Conservation (phyloP, 1,140 invertebrate species). For the Octopus sinensis region DNA sequence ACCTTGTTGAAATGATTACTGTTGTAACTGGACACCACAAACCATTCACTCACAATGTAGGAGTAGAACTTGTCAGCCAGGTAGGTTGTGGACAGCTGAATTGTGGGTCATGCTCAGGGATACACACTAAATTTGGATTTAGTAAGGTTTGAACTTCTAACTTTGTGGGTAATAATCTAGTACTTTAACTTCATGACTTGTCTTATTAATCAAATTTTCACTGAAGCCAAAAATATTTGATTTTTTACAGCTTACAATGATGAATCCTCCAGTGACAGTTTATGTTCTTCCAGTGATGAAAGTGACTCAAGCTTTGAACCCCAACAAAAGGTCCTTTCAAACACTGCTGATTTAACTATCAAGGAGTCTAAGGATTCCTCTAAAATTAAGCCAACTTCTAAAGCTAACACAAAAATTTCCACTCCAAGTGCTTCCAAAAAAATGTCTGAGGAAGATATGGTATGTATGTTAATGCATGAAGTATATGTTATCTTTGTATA, state of each 20-base stretch:
- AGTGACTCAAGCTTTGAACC: neutral
- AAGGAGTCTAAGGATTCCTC: neutral
- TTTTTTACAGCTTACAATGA: conserved; percentile 28
- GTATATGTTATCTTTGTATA: too few relatives aligned
- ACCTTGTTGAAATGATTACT: too few relatives aligned
- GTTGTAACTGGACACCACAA: neutral
- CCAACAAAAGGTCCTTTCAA: neutral
- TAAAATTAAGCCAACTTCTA: neutral
- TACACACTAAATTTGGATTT: too few relatives aligned
- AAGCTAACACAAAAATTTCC: neutral
- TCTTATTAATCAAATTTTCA: too few relatives aligned
- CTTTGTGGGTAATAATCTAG: too few relatives aligned
- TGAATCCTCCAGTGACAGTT: conserved; percentile 14
- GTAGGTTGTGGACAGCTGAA: neutral
- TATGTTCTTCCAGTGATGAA: conserved; percentile 14
- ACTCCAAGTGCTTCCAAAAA: neutral
- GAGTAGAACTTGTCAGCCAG: neutral
- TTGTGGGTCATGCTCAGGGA: neutral
- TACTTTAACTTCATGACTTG: too few relatives aligned
- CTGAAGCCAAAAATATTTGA: too few relatives aligned
- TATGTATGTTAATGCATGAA: neutral
- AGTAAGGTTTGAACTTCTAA: too few relatives aligned
- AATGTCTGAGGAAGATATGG: neutral
- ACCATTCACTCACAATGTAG: neutral
- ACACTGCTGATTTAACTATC: neutral